Evolutionary conservation across 2,888 invertebrate genomes (phyloP), one percentile per base, ranked within the genome.

Genomic region (Caenorhabditis drosophilae): DNA sequence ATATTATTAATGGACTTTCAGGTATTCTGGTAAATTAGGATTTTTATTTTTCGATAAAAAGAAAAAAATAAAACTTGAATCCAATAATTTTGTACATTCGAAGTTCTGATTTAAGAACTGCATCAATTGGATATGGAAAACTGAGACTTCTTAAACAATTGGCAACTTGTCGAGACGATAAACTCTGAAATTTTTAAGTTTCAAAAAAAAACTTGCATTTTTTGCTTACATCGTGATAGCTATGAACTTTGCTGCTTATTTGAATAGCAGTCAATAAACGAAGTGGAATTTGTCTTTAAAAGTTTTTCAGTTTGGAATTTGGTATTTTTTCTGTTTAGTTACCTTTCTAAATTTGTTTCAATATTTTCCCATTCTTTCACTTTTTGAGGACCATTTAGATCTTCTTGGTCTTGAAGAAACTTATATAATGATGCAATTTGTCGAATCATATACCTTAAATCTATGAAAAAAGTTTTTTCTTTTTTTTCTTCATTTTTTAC

Each of bases 191-290:
- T 22, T 46, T 25, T 31, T 26, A 46, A 16, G 27, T 42, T 42
- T 9, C 11, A 36, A 42, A 42, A 9, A 12, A 25, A 22, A 25
- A 42, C 42, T 4, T 9, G 12, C 18, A 52, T 20, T 25, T 15
- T 18, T 9, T 45, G 46, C 66, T 59, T 70, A 85, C 84, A 71
- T 80, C 83, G 52, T 85, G 84, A 68, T 84, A 84, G 25, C 84
- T 84, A 23, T 83, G 82, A 12, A 85, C 74, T 73, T 86, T 86
- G 69, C 85, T 85, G 50, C 86, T 85, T 40, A 86, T 82, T 61
- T 86, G 85, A 61, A 86, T 84, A 63, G 85, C 84, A 2, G 85
- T 83, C 4, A 84, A 71, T 0, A 84, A 71, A 27, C 86, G 70
- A 1, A 86, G 76, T 2, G 83, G 73, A 1, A 84, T 61, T 70